Percentiles rank a stretch among this genome's conserved stretches.
Evolutionary conservation across 2,113 vertebrate species (phyloP).

Genomic region (Todiramphus chloris): DNA sequence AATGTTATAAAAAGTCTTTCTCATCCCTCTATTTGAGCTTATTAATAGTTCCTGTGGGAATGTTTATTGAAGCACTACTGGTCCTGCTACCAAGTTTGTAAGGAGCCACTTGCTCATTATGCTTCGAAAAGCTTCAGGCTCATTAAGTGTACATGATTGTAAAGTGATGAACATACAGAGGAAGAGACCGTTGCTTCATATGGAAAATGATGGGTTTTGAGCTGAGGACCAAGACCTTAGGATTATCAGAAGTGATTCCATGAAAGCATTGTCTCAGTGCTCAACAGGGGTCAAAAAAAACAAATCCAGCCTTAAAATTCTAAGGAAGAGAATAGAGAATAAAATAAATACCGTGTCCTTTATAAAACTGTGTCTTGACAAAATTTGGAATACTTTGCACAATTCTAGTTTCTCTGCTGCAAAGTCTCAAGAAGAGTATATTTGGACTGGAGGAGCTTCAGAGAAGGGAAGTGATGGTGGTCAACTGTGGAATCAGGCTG

Average conservation of each 20-base stretch:
- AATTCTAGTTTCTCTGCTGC: neutral
- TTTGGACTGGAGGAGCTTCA: neutral
- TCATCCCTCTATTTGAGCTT: neutral
- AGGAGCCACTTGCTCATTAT: neutral
- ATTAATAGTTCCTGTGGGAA: neutral
- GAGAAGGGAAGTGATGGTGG: neutral
- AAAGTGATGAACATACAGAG: neutral
- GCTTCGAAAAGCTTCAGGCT: neutral
- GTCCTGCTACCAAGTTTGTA: neutral
- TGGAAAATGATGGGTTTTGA: neutral
- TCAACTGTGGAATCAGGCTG: neutral
- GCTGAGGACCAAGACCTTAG: neutral
- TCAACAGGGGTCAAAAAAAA: neutral
- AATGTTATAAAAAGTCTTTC: neutral
- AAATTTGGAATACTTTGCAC: neutral
- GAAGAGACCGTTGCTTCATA: neutral
- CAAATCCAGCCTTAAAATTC: neutral
- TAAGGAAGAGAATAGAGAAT: neutral
- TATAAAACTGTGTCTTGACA: neutral
- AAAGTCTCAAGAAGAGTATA: neutral
- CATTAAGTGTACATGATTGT: neutral
- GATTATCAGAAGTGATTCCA: neutral
- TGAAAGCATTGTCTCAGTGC: neutral
- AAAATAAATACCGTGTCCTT: neutral
- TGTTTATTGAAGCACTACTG: neutral